Conservation (phyloP, 1,140 invertebrate genomes). For the Hyles euphorbiae region DNA sequence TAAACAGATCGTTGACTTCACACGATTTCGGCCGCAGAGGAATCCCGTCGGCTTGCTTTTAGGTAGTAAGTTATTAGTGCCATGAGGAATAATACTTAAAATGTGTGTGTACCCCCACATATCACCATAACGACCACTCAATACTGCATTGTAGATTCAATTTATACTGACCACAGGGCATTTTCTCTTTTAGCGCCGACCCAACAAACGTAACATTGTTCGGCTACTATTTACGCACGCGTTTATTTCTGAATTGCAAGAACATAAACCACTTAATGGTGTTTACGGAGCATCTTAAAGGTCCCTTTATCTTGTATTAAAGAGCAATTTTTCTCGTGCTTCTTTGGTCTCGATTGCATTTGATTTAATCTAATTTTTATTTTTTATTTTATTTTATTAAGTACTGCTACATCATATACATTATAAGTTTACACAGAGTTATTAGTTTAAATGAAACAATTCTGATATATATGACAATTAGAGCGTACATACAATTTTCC, state of each 20-base stretch:
- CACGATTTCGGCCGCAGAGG: neutral
- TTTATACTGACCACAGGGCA: slow-evolving; percentile 63
- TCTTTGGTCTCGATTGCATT: too few relatives aligned
- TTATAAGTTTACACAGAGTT: too few relatives aligned
- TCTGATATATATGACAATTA: too few relatives aligned
- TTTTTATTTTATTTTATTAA: too few relatives aligned
- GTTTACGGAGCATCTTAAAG: too few relatives aligned
- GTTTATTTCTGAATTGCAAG: slow-evolving; percentile 43
- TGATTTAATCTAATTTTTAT: too few relatives aligned
- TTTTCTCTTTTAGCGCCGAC: slow-evolving; percentile 39
- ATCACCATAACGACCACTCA: slow-evolving; percentile 60
- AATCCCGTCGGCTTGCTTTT: neutral
- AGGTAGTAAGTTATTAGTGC: slow-evolving; percentile 16
- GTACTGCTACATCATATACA: too few relatives aligned
- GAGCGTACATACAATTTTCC: too few relatives aligned
- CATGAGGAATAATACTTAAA: slow-evolving; percentile 19
- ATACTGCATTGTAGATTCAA: slow-evolving; percentile 58
- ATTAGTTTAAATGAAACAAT: too few relatives aligned
- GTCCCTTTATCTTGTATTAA: too few relatives aligned
- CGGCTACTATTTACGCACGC: slow-evolving; percentile 38
- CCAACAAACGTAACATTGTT: slow-evolving; percentile 16
- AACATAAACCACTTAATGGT: slow-evolving; percentile 26
- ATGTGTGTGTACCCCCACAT: slow-evolving; percentile 38
- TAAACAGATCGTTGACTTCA: neutral
- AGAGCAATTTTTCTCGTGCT: too few relatives aligned